phyloP scores from a whole-genome alignment of 2,113 vertebrate species.

The Sebastes fasciatus region DNA sequence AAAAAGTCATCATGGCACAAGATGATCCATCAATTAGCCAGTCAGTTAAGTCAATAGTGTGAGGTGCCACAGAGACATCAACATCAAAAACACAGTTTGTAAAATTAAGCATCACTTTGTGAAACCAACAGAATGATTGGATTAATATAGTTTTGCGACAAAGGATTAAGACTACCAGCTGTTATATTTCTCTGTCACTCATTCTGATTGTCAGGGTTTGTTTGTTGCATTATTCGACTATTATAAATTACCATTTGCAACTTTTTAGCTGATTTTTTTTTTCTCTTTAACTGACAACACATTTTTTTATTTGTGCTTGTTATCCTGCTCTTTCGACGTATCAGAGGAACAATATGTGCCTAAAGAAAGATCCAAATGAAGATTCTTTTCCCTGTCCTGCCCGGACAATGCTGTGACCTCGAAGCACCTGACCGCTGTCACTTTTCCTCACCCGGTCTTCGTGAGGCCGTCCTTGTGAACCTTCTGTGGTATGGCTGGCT shows the following conservation, averaged over 20 bases:
- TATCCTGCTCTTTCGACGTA: background rate
- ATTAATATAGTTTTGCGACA: background rate
- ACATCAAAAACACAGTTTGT: background rate
- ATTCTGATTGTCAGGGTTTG: background rate
- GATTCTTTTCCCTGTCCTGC: background rate
- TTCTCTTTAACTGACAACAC: background rate
- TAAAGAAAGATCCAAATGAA: background rate
- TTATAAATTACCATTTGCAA: background rate
- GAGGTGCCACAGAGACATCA: background rate
- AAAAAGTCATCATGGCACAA: constrained; percentile 1
- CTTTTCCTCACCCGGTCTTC: constrained; percentile 14
- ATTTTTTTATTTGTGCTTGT: background rate
- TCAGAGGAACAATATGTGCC: background rate
- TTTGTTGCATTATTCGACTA: background rate
- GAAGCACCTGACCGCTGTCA: background rate
- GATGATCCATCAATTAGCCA: background rate
- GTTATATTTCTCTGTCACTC: background rate
- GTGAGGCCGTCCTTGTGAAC: constrained; percentile 46
- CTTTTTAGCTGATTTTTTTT: background rate
- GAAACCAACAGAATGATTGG: background rate
- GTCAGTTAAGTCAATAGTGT: background rate
- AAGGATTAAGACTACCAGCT: background rate
- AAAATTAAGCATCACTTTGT: background rate
- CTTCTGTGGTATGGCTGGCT: constrained; percentile 9
- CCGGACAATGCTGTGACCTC: background rate